Percentiles rank a stretch among this genome's conserved stretches.
These are phyloP conservation scores for Cantharis lateralis DNA, from an alignment of 2,888 invertebrate species.

Conservation along the genomic window DNA sequence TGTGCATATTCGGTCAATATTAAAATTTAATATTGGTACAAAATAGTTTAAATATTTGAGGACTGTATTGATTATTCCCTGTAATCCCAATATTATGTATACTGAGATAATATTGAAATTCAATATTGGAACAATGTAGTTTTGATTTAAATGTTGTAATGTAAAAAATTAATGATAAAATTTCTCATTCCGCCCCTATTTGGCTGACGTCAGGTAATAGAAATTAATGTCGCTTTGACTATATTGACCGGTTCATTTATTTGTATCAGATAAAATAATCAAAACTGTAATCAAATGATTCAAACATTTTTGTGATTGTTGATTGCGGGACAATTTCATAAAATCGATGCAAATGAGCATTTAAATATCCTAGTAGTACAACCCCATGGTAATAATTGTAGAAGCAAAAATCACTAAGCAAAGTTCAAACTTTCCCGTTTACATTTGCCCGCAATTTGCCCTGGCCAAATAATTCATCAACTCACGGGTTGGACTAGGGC, in stretches of 20 bases:
- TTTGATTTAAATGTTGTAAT: no score
- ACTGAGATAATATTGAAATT: no score
- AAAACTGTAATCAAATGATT: neutral
- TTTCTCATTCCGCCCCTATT: neutral
- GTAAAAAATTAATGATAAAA: neutral
- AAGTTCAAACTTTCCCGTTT: neutral
- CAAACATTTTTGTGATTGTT: neutral
- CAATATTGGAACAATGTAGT: no score
- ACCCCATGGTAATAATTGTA: neutral
- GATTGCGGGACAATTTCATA: neutral
- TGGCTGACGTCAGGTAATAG: neutral
- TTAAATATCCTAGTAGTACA: neutral
- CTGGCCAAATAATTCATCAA: neutral
- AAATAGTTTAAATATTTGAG: no score
- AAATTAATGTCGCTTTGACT: neutral
- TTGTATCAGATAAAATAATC: neutral
- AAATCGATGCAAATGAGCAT: neutral
- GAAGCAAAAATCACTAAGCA: neutral
- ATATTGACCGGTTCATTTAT: neutral
- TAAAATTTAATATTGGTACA: no score
- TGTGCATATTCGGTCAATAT: no score
- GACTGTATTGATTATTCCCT: no score
- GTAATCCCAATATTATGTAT: no score
- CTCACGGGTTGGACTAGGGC: neutral
- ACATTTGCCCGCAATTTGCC: neutral